A percentile compares a stretch with the other conserved stretches of the same genome.
Conservation (phyloP, 2,888 invertebrate genomes). For the Cenopis cana region DNA sequence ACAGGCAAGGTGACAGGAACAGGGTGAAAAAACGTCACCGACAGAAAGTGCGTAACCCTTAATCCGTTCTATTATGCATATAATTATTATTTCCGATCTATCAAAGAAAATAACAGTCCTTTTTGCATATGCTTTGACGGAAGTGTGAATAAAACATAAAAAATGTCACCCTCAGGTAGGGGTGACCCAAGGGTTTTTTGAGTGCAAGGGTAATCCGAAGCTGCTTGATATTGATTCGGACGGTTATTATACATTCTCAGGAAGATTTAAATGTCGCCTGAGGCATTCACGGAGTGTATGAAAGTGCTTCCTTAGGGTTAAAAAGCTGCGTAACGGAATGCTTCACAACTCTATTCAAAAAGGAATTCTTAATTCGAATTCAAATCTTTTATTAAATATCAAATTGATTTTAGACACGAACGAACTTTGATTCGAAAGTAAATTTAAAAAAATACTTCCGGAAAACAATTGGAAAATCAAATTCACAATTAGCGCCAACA, state of each 20-base stretch:
- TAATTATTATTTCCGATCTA: constrained; percentile 84
- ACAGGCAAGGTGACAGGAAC: constrained; percentile 79
- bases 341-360: constrained; percentile 33
- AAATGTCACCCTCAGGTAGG: constrained; percentile 81
- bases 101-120: constrained; percentile 83
- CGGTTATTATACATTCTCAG: constrained; percentile 83
- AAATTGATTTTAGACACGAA: not conserved
- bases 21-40: constrained; percentile 71
- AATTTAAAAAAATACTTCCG: not conserved
- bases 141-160: constrained; percentile 84
- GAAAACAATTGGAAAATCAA: constrained; percentile 15
- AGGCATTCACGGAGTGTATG: constrained; percentile 68
- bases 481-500: constrained; percentile 6
- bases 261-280: constrained; percentile 76
- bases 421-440: not conserved
- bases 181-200: constrained; percentile 76
- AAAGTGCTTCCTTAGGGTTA: constrained; percentile 69
- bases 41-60: constrained; percentile 72
- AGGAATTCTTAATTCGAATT: constrained; percentile 14
- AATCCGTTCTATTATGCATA: constrained; percentile 84
- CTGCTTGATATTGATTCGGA: constrained; percentile 68
- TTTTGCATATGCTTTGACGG: constrained; percentile 83
- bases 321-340: constrained; percentile 54
- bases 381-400: not conserved
- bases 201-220: constrained; percentile 74